These are phyloP conservation scores for Xerus rutilus DNA, from an alignment of 2,797 vertebrate species.

Conservation along the genomic window DNA sequence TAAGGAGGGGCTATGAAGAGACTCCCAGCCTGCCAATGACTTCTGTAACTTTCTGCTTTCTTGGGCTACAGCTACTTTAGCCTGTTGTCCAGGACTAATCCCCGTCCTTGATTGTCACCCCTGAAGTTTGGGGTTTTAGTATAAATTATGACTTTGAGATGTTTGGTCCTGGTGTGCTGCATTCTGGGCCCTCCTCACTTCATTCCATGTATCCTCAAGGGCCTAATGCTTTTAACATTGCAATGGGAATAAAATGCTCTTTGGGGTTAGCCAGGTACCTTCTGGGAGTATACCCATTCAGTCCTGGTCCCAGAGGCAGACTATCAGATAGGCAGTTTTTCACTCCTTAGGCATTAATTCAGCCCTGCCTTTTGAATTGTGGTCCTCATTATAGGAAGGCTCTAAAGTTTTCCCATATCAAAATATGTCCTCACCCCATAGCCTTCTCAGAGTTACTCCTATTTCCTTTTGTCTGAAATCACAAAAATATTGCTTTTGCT, in stretches of 20 bases:
- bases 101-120: neutral
- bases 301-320: neutral
- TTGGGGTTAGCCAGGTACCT: neutral
- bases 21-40: neutral
- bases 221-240: neutral
- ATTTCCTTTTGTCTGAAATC: neutral
- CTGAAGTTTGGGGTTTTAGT: neutral
- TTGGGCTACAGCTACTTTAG: neutral
- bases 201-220: neutral
- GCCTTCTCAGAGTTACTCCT: neutral
- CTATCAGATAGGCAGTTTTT: neutral
- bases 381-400: neutral
- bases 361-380: neutral
- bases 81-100: neutral
- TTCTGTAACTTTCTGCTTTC: neutral
- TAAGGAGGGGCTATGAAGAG: neutral
- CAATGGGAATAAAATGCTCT: neutral
- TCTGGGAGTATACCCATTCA: neutral
- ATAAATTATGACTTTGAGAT: neutral
- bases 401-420: neutral
- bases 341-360: neutral
- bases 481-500: neutral
- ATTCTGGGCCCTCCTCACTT: neutral
- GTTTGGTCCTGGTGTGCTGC: neutral
- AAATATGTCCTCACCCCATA: neutral